phyloP scores from a whole-genome alignment of 2,113 vertebrate species.

The Sapayoa aenigma region DNA sequence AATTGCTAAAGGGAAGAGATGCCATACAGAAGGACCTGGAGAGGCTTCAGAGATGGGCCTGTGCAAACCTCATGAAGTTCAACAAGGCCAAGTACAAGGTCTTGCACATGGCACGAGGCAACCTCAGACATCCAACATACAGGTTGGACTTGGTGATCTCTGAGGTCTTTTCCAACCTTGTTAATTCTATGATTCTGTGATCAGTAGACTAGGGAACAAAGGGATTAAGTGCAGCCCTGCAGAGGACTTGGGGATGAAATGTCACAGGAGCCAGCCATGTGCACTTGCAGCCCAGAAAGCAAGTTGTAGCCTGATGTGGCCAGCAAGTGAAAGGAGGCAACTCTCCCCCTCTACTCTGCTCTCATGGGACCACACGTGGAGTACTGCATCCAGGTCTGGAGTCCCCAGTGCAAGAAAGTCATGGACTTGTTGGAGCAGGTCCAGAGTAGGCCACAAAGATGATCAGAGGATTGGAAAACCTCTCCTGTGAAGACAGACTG shows the following conservation, averaged over 20 bases:
- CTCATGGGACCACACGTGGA: not conserved
- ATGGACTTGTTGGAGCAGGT: not conserved
- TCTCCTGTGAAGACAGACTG: not conserved
- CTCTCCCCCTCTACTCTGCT: not conserved
- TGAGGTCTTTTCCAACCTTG: too few species aligned
- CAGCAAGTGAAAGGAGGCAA: not conserved
- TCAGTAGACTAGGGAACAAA: not conserved
- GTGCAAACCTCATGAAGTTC: not conserved
- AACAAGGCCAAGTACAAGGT: not conserved
- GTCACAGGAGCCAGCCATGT: not conserved
- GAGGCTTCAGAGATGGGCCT: too few species aligned
- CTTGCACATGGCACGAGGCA: not conserved
- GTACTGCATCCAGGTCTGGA: not conserved
- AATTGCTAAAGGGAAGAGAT: too few species aligned
- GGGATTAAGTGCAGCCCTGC: not conserved
- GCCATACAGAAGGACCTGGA: too few species aligned
- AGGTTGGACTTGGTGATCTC: too few species aligned
- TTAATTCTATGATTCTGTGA: too few species aligned
- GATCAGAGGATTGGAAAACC: not conserved
- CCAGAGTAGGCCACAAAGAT: not conserved
- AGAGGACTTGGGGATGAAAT: not conserved
- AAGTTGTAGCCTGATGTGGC: not conserved
- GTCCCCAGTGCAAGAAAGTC: not conserved
- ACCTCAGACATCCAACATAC: too few species aligned
- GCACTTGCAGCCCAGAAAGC: not conserved